These are phyloP conservation scores for Brassicogethes aeneus DNA, from an alignment of 2,888 invertebrate genomes.

Conservation along the genomic window DNA sequence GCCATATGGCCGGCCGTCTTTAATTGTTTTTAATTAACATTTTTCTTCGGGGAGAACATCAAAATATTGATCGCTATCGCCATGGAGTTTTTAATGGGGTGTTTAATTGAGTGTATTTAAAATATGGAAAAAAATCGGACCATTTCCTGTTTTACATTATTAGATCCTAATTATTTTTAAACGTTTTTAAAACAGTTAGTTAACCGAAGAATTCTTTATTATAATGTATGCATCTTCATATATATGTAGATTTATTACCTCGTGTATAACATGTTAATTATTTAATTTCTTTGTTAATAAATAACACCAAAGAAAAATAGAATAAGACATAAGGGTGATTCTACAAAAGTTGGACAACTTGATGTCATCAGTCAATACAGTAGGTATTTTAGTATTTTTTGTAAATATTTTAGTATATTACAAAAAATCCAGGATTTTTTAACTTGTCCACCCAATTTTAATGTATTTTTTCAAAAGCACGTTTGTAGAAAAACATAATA, in stretches of 20 bases:
- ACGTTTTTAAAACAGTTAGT: constrained; percentile 4
- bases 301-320: too few relatives aligned
- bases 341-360: too few relatives aligned
- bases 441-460: too few relatives aligned
- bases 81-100: constrained; percentile 31
- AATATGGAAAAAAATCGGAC: constrained; percentile 26
- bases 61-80: constrained; percentile 30
- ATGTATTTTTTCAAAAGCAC: too few relatives aligned
- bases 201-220: too few relatives aligned
- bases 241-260: constrained; percentile 1
- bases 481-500: too few relatives aligned
- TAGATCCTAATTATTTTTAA: constrained; percentile 26
- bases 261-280: neutral
- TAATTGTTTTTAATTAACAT: constrained; percentile 18
- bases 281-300: neutral
- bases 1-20: constrained; percentile 13
- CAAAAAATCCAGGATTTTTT: too few relatives aligned
- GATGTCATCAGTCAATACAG: too few relatives aligned
- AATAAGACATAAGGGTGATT: too few relatives aligned
- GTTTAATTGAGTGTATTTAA: constrained; percentile 35
- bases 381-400: too few relatives aligned
- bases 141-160: constrained; percentile 28
- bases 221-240: neutral
- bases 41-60: constrained; percentile 18
- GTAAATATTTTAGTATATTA: too few relatives aligned